These are phyloP conservation scores for Entomobrya proxima DNA, from an alignment of 2,888 invertebrate genomes.

Conservation along the genomic window DNA sequence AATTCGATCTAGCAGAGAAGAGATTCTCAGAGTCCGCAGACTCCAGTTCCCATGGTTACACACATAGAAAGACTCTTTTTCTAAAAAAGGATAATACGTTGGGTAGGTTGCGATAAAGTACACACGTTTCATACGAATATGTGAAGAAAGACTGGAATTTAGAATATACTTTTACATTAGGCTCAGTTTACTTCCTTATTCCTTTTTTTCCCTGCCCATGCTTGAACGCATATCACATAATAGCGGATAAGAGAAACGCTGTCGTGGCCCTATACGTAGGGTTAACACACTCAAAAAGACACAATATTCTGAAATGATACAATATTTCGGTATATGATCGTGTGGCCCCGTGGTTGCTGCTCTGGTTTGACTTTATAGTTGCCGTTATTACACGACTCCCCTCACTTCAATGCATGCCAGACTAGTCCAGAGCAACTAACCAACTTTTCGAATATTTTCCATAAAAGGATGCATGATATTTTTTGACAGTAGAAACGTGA, in stretches of 20 bases:
- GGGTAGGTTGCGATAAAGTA: neutral
- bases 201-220: neutral
- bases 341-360: no score
- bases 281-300: constrained; percentile 32
- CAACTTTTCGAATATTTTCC: no score
- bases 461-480: neutral
- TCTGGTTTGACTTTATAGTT: no score
- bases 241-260: neutral
- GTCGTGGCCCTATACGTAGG: neutral
- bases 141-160: neutral
- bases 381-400: no score
- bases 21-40: constrained; percentile 76
- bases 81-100: constrained; percentile 10
- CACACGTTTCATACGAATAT: neutral
- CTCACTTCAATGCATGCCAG: no score
- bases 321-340: neutral
- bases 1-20: constrained; percentile 71
- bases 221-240: neutral
- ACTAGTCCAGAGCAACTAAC: no score
- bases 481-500: constrained; percentile 22
- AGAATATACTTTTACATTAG: neutral
- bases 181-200: neutral
- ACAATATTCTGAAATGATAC: constrained; percentile 27
- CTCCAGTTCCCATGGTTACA: constrained; percentile 75
- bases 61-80: neutral